A percentile compares a stretch with the other conserved stretches of the same genome.
Conservation (phyloP, 2,797 vertebrate genomes). For the Pantherophis alleghaniensis region DNA sequence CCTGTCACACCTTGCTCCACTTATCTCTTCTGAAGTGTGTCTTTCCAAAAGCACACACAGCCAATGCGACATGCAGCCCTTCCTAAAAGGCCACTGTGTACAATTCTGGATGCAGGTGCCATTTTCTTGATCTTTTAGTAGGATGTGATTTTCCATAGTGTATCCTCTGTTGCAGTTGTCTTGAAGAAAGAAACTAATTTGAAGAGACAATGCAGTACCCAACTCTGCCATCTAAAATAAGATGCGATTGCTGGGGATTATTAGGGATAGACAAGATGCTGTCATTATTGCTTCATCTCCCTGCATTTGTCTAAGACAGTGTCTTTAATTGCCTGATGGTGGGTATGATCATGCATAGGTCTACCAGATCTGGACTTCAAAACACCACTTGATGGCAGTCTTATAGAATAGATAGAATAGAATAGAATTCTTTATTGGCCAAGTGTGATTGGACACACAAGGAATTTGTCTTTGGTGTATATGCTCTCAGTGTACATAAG, state of each 20-base stretch:
- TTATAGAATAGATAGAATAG: too few relatives aligned
- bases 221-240: not conserved
- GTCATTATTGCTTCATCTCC: not conserved
- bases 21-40: not conserved
- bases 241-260: not conserved
- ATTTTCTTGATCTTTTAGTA: not conserved
- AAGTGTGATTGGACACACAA: too few relatives aligned
- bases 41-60: not conserved
- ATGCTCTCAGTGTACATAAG: too few relatives aligned
- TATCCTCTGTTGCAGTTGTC: not conserved
- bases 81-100: not conserved
- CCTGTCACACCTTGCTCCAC: not conserved
- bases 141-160: not conserved
- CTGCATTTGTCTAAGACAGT: not conserved
- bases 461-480: too few relatives aligned
- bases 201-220: not conserved
- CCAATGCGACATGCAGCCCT: accelerated
- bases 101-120: not conserved
- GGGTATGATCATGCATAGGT: not conserved
- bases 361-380: not conserved
- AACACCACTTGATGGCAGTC: not conserved
- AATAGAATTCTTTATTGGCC: too few relatives aligned
- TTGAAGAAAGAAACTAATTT: not conserved
- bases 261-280: not conserved
- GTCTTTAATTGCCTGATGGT: not conserved